Evolutionary conservation across 2,797 vertebrate species (phyloP).

Genomic region (Gallinago solitaria): DNA sequence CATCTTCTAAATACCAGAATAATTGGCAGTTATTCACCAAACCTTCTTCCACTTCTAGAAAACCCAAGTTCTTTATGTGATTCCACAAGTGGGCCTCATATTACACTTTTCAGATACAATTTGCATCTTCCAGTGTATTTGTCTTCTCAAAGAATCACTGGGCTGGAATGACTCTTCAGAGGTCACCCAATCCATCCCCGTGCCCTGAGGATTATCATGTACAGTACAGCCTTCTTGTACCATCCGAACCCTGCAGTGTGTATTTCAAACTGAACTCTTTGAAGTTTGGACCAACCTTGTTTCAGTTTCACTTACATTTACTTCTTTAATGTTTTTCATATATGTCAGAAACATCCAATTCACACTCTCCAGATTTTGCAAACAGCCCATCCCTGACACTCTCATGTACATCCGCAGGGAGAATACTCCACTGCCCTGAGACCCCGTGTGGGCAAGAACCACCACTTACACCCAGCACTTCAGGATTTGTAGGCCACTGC

Average conservation of each 20-base stretch:
- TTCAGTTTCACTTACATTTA: not conserved
- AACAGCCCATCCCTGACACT: not conserved
- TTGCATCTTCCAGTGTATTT: conserved; percentile 27
- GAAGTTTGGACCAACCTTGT: not conserved
- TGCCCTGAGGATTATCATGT: conserved; percentile 8
- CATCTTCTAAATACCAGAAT: not conserved
- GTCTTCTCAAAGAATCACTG: conserved; percentile 46
- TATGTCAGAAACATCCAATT: not conserved
- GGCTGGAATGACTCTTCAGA: conserved; percentile 40
- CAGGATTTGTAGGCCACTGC: not conserved
- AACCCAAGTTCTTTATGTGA: not conserved
- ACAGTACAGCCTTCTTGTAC: not conserved
- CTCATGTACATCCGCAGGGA: rapidly evolving
- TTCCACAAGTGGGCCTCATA: not conserved
- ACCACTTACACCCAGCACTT: rapidly evolving
- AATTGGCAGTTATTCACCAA: not conserved
- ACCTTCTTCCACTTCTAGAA: not conserved
- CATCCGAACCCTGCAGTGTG: not conserved
- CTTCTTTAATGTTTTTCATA: not conserved
- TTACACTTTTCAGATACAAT: conserved; percentile 42
- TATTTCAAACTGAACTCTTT: not conserved
- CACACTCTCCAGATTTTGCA: not conserved
- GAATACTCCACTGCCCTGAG: not conserved
- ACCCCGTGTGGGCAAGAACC: rapidly evolving
- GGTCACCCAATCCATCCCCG: not conserved